Conservation (phyloP, 2,113 vertebrate genomes). For the Amazona vittata region DNA sequence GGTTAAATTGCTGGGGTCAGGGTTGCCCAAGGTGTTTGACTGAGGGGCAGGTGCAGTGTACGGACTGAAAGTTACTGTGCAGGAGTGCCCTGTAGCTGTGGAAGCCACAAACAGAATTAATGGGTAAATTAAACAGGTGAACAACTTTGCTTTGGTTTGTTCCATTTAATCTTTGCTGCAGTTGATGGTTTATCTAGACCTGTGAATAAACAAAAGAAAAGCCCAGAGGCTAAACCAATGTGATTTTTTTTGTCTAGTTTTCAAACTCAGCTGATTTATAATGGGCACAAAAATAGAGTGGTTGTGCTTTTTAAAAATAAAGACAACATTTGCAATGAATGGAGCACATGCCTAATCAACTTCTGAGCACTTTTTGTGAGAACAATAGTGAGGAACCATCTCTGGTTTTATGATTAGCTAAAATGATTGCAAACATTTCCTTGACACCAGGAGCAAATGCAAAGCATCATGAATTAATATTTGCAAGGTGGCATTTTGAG, state of each 20-base stretch:
- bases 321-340: background rate
- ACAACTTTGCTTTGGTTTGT: constrained; percentile 8
- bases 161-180: background rate
- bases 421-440: background rate
- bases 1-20: background rate
- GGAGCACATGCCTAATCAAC: background rate
- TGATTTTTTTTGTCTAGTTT: background rate
- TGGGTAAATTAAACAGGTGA: constrained; percentile 45
- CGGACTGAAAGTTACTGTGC: background rate
- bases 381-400: constrained; percentile 8
- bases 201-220: constrained; percentile 39
- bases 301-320: constrained; percentile 17
- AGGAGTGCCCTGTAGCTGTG: background rate
- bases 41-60: background rate
- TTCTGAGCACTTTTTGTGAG: background rate
- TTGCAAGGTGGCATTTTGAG: constrained; percentile 44
- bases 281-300: background rate
- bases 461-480: constrained; percentile 46
- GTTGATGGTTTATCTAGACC: background rate
- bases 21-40: background rate
- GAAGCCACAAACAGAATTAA: background rate
- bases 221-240: background rate
- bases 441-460: background rate
- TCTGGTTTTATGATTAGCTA: constrained; percentile 26
- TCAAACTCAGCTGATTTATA: constrained; percentile 45